A percentile compares a stretch with the other conserved stretches of the same genome.
These are phyloP conservation scores for Dryocosmus kuriphilus DNA, from an alignment of 2,888 invertebrate species.

Conservation along the genomic window DNA sequence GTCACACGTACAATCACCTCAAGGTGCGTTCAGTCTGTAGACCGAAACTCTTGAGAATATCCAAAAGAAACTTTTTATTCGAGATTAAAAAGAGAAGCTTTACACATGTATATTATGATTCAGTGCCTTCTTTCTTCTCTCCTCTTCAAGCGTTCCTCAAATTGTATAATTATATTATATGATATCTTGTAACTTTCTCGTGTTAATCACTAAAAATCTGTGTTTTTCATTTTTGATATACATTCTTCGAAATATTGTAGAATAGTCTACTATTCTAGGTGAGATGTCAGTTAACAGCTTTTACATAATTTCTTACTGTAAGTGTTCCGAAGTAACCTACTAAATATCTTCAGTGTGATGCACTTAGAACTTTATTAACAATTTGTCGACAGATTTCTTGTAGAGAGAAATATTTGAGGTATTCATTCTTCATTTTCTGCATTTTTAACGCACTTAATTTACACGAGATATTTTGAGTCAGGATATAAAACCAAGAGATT, in stretches of 20 bases:
- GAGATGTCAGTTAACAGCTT: too few species aligned
- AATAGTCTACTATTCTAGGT: too few species aligned
- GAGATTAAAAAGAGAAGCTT: not conserved
- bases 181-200: too few species aligned
- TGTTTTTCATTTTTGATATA: too few species aligned
- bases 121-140: not conserved
- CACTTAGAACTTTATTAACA: too few species aligned
- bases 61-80: not conserved
- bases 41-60: conserved; percentile 13
- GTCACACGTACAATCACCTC: conserved; percentile 14
- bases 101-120: not conserved
- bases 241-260: too few species aligned
- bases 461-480: not conserved
- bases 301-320: too few species aligned
- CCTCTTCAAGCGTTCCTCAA: not conserved
- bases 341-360: too few species aligned
- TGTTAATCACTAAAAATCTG: too few species aligned
- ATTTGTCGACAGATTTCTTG: not conserved
- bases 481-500: conserved; percentile 22
- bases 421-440: conserved; percentile 15
- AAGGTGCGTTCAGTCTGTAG: not conserved
- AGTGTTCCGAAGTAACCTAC: too few species aligned
- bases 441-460: conserved; percentile 26
- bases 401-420: not conserved
- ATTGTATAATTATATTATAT: not conserved